Evolutionary conservation across 2,797 vertebrate genomes (phyloP), one percentile per base, ranked within the genome.

Genomic region (Pampus argenteus): DNA sequence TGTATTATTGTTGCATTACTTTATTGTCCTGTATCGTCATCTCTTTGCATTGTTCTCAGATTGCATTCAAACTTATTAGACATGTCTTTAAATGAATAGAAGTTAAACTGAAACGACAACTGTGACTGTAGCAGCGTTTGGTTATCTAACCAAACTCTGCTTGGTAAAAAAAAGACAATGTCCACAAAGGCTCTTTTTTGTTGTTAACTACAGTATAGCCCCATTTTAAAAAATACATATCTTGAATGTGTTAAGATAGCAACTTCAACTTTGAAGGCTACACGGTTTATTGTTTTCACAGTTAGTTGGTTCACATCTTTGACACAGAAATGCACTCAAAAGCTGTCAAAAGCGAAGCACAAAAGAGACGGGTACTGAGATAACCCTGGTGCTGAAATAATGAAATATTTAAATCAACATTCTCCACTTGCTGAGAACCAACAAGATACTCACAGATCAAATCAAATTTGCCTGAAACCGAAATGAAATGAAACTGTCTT

Each of bases 371-470:
- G 44, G 2, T 17, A 74, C 58, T 34, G 6, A 25, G 3, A 60
- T 29, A 34, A 17, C 20, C 14, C 50, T 28, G 13, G 13, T 61
- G 65, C 13, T 34, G 18, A 52, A 44, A 52, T 55, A 20, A 3
- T 48, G 3, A 65, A 23, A 50, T 28, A n/a, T 34, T 38, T 64
- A 52, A 17, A 11, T 31, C 50, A 20, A 55, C 74, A 68, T 23
- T 49, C 52, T 51, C 18, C 14, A 4, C 34, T 55, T 1, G 8
- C 17, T 28, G 45, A 72, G 59, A 58, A 17, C 56, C n/a, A 58
- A 25, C 31, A 23, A 26, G 58, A 29, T 71, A 42, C 40, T 29
- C 36, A 76, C 38, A 66, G 2, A 66, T 57, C 60, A 62, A 48
- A 47, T 63, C 64, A 38, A 50, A 36, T 64, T 51, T 61, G 58